Percentiles rank a stretch among this genome's conserved stretches.
Conservation (phyloP, 2,888 invertebrate species). For the Subacronicta megacephala region DNA sequence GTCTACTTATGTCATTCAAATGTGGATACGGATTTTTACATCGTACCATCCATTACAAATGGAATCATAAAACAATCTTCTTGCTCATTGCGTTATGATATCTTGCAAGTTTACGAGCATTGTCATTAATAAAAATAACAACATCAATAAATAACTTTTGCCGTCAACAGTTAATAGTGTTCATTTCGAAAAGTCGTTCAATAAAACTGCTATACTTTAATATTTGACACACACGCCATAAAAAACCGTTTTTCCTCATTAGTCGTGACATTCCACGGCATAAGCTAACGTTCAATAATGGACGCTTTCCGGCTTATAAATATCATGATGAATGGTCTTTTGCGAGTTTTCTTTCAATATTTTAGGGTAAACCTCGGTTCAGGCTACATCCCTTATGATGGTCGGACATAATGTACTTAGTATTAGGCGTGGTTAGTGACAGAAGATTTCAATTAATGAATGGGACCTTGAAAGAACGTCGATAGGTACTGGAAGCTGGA, state of each 20-base stretch:
- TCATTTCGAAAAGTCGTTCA: background rate
- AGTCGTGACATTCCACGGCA: conserved; percentile 28
- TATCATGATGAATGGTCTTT: conserved; percentile 41
- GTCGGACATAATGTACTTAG: background rate
- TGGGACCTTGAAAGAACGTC: too few species aligned
- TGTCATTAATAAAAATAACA: too few species aligned
- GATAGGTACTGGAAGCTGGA: too few species aligned
- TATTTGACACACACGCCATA: conserved; percentile 32
- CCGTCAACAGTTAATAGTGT: background rate
- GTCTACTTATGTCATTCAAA: too few species aligned
- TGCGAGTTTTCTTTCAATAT: conserved; percentile 32
- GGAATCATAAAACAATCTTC: too few species aligned
- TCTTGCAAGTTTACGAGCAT: too few species aligned
- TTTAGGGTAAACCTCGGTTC: conserved; percentile 4
- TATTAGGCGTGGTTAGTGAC: background rate
- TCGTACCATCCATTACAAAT: too few species aligned
- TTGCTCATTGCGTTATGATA: too few species aligned
- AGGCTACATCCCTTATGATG: conserved; percentile 23
- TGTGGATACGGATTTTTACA: too few species aligned
- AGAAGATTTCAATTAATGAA: too few species aligned
- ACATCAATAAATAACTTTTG: too few species aligned
- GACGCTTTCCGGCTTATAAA: conserved; percentile 41
- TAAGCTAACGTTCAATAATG: conserved; percentile 39
- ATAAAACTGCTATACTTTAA: conserved; percentile 13
- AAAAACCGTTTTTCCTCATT: conserved; percentile 41